Evolutionary conservation across 2,113 vertebrate species (phyloP), one percentile per base, ranked within the genome.

Genomic region (Salvator merianae): DNA sequence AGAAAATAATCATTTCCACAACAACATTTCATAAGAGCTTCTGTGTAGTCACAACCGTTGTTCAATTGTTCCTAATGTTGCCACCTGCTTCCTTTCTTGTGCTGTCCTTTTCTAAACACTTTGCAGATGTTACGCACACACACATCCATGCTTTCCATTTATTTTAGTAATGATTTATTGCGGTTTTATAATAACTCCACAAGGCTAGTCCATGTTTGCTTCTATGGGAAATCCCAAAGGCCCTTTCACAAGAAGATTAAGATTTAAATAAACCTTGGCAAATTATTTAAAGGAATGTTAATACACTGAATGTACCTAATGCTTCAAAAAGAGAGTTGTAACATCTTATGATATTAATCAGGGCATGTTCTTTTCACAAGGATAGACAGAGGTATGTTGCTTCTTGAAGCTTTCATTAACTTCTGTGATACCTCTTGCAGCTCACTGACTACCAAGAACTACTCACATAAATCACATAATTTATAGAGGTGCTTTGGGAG

Each of bases 311-410:
- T 2, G 84, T 2, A 3, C 40, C 83, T 18, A 59, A 85, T 79
- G 43, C 7, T 66, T 84, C 50, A 84, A 81, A 88, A 32, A 40
- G 81, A 40, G 81, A 34, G 10, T 14, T 59, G 6, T 13, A 43
- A 24, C 24, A 20, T 77, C 77, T 84, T 24, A 13, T 86, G 69
- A 70, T 47, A 26, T 38, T 50, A 71, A 70, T 75, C 38, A 65
- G 70, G 32, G 43, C 62, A 13, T 30, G n/a, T 65, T 53, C 62
- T 81, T 68, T 77, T 28, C 47, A 34, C 59, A 66, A 65, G 47
- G 85, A 81, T 70, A 90, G 89, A 59, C 86, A 79, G 9, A 88
- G 72, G 77, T 74, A 73, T 77, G 30, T 32, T 69, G 30, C 34
- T 82, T 34, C 40, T 24, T 1, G 1, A 28, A 82, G 63, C 0